Percentiles rank a stretch among this genome's conserved stretches.
Conservation (phyloP, 2,113 vertebrate genomes). For the Orientallactaga bullata region DNA sequence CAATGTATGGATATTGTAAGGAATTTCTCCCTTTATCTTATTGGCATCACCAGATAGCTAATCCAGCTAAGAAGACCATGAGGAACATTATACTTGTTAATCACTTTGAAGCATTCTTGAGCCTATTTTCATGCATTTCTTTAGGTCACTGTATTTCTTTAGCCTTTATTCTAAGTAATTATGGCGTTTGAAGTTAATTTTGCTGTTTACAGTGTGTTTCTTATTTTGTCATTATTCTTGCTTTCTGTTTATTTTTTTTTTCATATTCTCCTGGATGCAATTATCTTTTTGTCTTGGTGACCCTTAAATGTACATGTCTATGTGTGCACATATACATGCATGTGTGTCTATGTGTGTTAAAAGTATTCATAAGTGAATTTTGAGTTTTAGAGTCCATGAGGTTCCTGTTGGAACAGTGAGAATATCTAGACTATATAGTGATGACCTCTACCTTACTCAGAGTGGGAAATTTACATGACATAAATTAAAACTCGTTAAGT, state of each 20-base stretch:
- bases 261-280: background rate
- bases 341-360: background rate
- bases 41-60: too few relatives aligned
- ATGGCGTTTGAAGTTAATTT: background rate
- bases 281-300: background rate
- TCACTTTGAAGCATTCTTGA: background rate
- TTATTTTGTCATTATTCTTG: background rate
- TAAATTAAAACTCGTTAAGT: slow-evolving; percentile 80
- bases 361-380: background rate
- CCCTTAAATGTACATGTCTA: background rate
- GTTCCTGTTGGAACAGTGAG: background rate
- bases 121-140: background rate
- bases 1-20: too few relatives aligned
- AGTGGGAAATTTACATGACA: slow-evolving; percentile 71
- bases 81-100: background rate
- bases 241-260: background rate
- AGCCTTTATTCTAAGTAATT: background rate
- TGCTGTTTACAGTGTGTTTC: background rate
- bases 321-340: background rate
- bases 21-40: too few relatives aligned
- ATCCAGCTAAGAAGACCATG: too few relatives aligned
- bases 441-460: slow-evolving; percentile 55
- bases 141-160: background rate
- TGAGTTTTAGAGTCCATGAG: background rate
- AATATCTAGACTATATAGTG: slow-evolving; percentile 15